Conservation (phyloP, 2,888 invertebrate species). For the Xylophagus ater region DNA sequence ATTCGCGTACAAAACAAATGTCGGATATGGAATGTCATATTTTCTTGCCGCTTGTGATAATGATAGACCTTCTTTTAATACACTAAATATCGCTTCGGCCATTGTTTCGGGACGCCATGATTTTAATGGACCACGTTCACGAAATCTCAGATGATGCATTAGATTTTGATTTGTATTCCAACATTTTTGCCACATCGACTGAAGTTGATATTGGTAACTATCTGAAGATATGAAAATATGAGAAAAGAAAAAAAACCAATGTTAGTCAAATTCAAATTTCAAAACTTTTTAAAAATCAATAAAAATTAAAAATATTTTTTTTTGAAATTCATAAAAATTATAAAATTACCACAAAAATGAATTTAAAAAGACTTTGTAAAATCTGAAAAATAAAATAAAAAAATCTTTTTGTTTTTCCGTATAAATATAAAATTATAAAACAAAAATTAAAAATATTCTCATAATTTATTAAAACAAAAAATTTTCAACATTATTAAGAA, state of each 20-base stretch:
- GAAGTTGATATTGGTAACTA: slow-evolving; percentile 90
- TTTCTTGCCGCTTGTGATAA: slow-evolving; percentile 84
- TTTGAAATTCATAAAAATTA: slow-evolving; percentile 6
- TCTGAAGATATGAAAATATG: slow-evolving; percentile 53
- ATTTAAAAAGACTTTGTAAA: no score
- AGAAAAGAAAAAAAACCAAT: no score
- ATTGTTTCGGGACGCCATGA: slow-evolving; percentile 91
- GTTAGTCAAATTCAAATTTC: no score
- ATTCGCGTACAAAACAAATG: slow-evolving; percentile 86
- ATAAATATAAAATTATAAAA: no score
- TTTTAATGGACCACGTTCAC: slow-evolving; percentile 83
- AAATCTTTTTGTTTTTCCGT: no score
- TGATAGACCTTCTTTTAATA: slow-evolving; percentile 79
- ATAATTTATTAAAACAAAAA: no score
- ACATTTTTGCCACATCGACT: slow-evolving; percentile 93
- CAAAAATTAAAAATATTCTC: no score
- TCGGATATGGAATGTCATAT: slow-evolving; percentile 90
- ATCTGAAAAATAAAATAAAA: no score
- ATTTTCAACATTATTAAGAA: no score
- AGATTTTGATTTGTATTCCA: slow-evolving; percentile 89
- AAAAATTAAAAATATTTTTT: not conserved
- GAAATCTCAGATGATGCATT: slow-evolving; percentile 81
- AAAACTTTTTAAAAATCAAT: no score
- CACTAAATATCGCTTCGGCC: slow-evolving; percentile 90
- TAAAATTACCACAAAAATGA: not conserved